Conservation (phyloP, 2,888 invertebrate genomes). For the Pollenia labialis region DNA sequence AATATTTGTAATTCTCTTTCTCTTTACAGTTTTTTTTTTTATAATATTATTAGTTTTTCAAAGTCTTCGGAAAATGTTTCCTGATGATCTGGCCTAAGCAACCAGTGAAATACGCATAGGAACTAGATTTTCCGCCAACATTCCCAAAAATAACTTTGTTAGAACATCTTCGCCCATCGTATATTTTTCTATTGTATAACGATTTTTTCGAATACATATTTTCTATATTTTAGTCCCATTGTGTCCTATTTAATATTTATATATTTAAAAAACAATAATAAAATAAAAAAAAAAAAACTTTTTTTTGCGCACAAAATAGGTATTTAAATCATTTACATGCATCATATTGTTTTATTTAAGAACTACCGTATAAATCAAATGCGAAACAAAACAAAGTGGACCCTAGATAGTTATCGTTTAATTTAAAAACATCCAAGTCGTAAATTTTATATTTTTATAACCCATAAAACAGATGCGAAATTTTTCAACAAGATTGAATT, state of each 20-base stretch:
- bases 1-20: too few relatives aligned
- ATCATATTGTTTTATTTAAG: slow-evolving; percentile 50
- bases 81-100: too few relatives aligned
- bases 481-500: slow-evolving; percentile 58
- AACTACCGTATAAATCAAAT: slow-evolving; percentile 71
- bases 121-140: too few relatives aligned
- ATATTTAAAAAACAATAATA: not conserved
- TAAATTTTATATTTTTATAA: slow-evolving; percentile 70
- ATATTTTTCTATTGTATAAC: too few relatives aligned
- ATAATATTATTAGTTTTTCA: too few relatives aligned
- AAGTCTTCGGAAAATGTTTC: too few relatives aligned
- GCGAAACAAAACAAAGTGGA: slow-evolving; percentile 27
- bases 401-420: slow-evolving; percentile 65
- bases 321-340: slow-evolving; percentile 54
- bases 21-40: too few relatives aligned
- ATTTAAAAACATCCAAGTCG: slow-evolving; percentile 61
- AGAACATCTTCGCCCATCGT: too few relatives aligned
- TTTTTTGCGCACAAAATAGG: slow-evolving; percentile 26
- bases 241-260: not conserved
- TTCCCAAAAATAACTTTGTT: too few relatives aligned
- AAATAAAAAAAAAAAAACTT: not conserved
- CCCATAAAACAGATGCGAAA: slow-evolving; percentile 65
- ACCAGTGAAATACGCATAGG: too few relatives aligned
- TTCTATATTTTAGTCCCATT: not conserved
- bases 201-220: too few relatives aligned